These are phyloP conservation scores for Sturnira hondurensis DNA, from an alignment of 2,113 vertebrate species.

Conservation along the genomic window DNA sequence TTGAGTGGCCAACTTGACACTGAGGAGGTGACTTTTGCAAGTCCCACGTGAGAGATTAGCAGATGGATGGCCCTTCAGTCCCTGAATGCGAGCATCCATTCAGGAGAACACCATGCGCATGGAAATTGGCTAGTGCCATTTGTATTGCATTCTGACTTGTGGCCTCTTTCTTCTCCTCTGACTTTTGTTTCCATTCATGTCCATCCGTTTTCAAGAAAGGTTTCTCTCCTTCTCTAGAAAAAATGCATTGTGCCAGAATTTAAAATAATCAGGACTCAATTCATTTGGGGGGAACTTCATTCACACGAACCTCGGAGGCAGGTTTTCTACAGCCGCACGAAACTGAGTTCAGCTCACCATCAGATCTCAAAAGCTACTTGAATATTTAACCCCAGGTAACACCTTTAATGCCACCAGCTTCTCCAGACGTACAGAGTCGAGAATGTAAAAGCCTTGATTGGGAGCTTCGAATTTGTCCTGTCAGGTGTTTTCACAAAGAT, in stretches of 20 bases:
- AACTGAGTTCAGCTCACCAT: slow-evolving; percentile 34
- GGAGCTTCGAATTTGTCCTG: slow-evolving; percentile 33
- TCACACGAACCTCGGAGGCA: neutral
- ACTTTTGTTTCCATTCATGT: neutral
- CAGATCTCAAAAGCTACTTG: slow-evolving; percentile 37
- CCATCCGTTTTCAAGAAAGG: neutral
- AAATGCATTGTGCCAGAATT: neutral
- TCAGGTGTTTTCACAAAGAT: slow-evolving; percentile 26
- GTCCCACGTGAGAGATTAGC: neutral
- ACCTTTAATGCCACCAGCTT: neutral
- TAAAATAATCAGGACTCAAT: slow-evolving; percentile 9
- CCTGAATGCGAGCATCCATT: neutral
- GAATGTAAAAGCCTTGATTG: neutral
- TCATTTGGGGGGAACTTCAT: slow-evolving; percentile 28
- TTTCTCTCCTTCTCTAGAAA: neutral
- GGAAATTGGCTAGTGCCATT: neutral
- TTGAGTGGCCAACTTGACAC: neutral
- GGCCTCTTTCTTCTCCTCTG: neutral
- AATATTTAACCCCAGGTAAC: slow-evolving; percentile 46
- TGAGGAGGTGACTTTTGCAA: neutral
- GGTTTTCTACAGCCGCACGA: neutral
- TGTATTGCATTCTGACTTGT: neutral
- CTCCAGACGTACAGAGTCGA: neutral
- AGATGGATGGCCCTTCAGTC: neutral
- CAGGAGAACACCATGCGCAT: neutral